Evolutionary conservation across 2,888 invertebrate genomes (phyloP), one percentile per base, ranked within the genome.

Genomic region (Empis stercorea): DNA sequence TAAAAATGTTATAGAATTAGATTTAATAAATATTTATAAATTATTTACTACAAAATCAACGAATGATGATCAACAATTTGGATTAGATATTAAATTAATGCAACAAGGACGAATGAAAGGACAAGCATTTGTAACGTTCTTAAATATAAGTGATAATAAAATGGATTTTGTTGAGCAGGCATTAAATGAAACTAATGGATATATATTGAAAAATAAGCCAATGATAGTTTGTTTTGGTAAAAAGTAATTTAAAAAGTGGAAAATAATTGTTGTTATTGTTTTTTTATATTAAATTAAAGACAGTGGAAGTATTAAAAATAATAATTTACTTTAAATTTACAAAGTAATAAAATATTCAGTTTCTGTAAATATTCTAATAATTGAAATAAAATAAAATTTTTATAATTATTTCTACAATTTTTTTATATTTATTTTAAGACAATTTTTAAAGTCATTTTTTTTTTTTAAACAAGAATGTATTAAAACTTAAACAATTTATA

Each of bases 51-150:
- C 23, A 27, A 4, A 27, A 27, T 27, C 23, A 57, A 6, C 23
- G 57, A 66, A 17, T 67, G 67, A 14, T 48, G 68, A 53, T 4
- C 48, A 51, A 7, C 55, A 57, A 10, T 56, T 71, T 42, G 70
- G 73, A 44, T 76, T 80, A 66, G 76, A 78, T 64, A 79, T 94
- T 5, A 76, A 86, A 56, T 74, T 93, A 13, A 89, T 95, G 92
- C 87, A 88, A 61, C 88, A 91, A 66, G 95, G 95, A 1, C 76
- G 91, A 60, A 94, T 95, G 94, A 95, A 93, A 68, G 94, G 94
- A 0, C 95, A 95, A 69, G 93, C 91, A 1, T 95, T 95, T 73
- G 76, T 95, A 1, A 88, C 88, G 1, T 68, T 68, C 41, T 45
- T 43, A 4, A 49, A 54, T 17, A 11, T 38, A 9, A 45, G 52